phyloP scores from a whole-genome alignment of 64 coral and sea anemone species.

The Cladopsammia gracilis region DNA sequence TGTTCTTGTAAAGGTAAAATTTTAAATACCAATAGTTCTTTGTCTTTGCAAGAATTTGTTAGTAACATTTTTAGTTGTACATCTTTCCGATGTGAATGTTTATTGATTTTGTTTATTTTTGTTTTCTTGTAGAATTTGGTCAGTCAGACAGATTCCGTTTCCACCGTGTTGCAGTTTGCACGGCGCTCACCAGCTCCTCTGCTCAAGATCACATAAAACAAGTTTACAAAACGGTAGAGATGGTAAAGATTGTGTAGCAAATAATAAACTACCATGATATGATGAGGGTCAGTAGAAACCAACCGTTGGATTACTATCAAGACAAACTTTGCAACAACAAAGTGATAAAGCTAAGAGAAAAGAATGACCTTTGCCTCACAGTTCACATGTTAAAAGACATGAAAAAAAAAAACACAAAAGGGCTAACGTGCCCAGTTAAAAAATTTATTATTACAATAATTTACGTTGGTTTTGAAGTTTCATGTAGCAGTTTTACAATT shows the following conservation, averaged over 20 bases:
- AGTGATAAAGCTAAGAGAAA: background rate
- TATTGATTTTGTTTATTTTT: background rate
- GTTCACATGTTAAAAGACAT: too few relatives aligned
- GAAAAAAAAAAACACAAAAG: too few relatives aligned
- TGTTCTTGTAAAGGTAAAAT: slow-evolving; percentile 81
- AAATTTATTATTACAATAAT: too few relatives aligned
- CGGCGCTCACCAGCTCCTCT: slow-evolving; percentile 50
- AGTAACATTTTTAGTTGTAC: background rate
- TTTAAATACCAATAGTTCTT: background rate
- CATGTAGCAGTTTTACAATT: background rate
- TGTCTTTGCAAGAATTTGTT: background rate
- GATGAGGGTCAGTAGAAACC: background rate
- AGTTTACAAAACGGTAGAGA: background rate
- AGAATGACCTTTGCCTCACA: too few relatives aligned
- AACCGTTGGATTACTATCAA: background rate
- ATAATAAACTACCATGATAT: background rate
- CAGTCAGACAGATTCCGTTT: slow-evolving; percentile 38
- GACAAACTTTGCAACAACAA: background rate
- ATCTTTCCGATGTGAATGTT: background rate
- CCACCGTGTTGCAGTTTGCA: slow-evolving; percentile 46
- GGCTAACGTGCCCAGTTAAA: too few relatives aligned
- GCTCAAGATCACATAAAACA: slow-evolving; percentile 61
- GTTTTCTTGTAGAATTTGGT: slow-evolving; percentile 47
- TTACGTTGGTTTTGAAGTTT: too few relatives aligned
- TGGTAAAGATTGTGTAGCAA: background rate